Evolutionary conservation across 2,888 invertebrate genomes (phyloP).

Genomic region (Apotomis turbidana): DNA sequence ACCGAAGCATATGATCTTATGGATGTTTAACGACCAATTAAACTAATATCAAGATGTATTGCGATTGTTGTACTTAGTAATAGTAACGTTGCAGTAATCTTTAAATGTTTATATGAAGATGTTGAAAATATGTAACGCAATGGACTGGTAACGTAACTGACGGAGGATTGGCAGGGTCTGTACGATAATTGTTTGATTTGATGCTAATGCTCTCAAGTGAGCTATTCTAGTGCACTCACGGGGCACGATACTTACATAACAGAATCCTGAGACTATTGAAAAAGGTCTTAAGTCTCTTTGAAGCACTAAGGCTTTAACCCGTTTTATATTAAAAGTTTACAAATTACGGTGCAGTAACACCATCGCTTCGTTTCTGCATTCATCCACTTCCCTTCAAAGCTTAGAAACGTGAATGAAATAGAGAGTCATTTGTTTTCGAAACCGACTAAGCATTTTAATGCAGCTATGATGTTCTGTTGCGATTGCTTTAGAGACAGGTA

Average conservation of each 20-base stretch:
- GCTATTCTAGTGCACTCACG: constrained; percentile 45
- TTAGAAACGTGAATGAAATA: constrained; percentile 12
- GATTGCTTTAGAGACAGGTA: too few relatives aligned
- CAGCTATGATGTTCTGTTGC: neutral
- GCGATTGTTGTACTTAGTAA: neutral
- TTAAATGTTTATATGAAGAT: constrained; percentile 23
- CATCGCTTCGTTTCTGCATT: neutral
- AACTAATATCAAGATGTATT: constrained; percentile 12
- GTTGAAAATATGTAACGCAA: constrained; percentile 34
- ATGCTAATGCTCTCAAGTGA: constrained; percentile 48
- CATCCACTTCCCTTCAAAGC: neutral
- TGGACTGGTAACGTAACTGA: constrained; percentile 27
- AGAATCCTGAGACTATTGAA: neutral
- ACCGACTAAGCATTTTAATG: neutral
- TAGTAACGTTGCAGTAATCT: constrained; percentile 6
- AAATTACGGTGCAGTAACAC: constrained; percentile 3
- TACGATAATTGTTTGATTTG: constrained; percentile 48
- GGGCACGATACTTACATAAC: constrained; percentile 47
- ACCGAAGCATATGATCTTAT: constrained; percentile 40
- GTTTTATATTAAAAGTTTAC: neutral
- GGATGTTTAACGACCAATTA: constrained; percentile 27
- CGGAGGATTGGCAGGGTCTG: constrained; percentile 43
- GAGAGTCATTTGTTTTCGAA: neutral
- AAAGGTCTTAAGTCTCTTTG: neutral
- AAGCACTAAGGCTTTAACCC: neutral